These are phyloP conservation scores for Gadus chalcogrammus DNA, from an alignment of 2,113 vertebrate species.

Conservation along the genomic window DNA sequence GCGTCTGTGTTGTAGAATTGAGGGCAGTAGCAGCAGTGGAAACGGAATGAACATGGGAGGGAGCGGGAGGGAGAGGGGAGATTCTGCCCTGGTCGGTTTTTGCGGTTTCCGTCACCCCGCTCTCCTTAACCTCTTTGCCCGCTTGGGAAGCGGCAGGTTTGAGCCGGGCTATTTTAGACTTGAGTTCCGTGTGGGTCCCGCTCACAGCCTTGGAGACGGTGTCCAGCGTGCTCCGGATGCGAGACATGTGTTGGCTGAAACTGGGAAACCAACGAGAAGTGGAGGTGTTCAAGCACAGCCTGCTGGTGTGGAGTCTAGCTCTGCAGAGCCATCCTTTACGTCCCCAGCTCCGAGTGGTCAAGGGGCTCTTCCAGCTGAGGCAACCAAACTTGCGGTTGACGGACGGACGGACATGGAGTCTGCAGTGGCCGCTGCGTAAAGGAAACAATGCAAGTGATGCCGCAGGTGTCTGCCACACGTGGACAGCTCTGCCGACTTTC, in stretches of 20 bases:
- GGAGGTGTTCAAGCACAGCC: conserved; percentile 78
- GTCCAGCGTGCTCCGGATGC: conserved; percentile 85
- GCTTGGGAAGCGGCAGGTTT: conserved; percentile 71
- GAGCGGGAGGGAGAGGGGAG: conserved; percentile 4
- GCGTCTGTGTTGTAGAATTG: not conserved
- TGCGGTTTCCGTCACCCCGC: conserved; percentile 37
- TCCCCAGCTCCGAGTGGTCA: conserved; percentile 62
- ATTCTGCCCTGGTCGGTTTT: conserved; percentile 51
- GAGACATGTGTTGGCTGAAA: conserved; percentile 83
- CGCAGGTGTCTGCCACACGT: conserved; percentile 71
- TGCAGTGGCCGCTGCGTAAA: conserved; percentile 47
- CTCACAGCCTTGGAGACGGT: conserved; percentile 89
- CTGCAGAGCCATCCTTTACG: conserved; percentile 64
- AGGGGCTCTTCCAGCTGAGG: conserved; percentile 51
- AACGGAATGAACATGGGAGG: conserved; percentile 4
- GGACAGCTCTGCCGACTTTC: conserved; percentile 71
- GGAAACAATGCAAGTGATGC: conserved; percentile 49
- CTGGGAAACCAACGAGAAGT: conserved; percentile 76
- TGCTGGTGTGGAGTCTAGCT: conserved; percentile 65
- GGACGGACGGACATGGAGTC: conserved; percentile 60
- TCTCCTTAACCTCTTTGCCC: conserved; percentile 60
- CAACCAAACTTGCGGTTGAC: conserved; percentile 21
- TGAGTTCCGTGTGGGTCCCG: conserved; percentile 82
- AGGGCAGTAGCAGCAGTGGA: conserved; percentile 12
- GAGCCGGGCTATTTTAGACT: conserved; percentile 81